Evolutionary conservation across 2,797 vertebrate species (phyloP), one percentile per base, ranked within the genome.

Genomic region (Anomalospiza imberbis): DNA sequence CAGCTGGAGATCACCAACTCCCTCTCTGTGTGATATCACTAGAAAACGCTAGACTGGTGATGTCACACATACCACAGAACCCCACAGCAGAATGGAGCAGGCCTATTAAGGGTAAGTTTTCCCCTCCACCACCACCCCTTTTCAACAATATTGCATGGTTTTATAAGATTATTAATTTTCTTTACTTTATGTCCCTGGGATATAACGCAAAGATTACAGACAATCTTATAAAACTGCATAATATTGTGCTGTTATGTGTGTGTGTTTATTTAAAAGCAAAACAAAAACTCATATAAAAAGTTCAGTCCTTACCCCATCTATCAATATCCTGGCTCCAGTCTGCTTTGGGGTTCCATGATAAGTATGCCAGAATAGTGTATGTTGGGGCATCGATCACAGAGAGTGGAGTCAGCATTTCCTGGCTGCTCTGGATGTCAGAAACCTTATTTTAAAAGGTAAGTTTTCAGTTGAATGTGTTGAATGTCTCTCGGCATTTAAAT

Each of bases 351-450:
- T 92, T 92, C 95, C 84, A 48, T 92, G 73, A 89, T 94, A 88
- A 91, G 78, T 92, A 65, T 97, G 84, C 93, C 93, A 94, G 82
- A 92, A 85, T 94, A 91, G 53, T 91, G 40, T 89, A 73, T 94
- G 31, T 85, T 96, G 94, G 82, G 89, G 47, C 91, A 92, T 97
- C 77, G 70, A 76, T 97, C 91, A 95, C 53, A 58, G 97, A 98
- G 97, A 97, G 97, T 91, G 97, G 97, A 97, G 96, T 96, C 95
- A 97, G 97, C 97, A 97, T 96, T 97, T 97, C 96, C 90, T 95
- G 96, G 96, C 96, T 98, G 97, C 97, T 97, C 91, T 97, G 97
- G 97, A 98, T 97, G 95, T 97, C 97, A 98, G 97, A 96, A 97
- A 96, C 84, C 94, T 96, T 79, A n/a, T 89, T 91, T 75, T 85